Percentiles rank a stretch among this genome's conserved stretches.
phyloP scores from a whole-genome alignment of 2,888 invertebrate genomes.

The Lasius platythorax region DNA sequence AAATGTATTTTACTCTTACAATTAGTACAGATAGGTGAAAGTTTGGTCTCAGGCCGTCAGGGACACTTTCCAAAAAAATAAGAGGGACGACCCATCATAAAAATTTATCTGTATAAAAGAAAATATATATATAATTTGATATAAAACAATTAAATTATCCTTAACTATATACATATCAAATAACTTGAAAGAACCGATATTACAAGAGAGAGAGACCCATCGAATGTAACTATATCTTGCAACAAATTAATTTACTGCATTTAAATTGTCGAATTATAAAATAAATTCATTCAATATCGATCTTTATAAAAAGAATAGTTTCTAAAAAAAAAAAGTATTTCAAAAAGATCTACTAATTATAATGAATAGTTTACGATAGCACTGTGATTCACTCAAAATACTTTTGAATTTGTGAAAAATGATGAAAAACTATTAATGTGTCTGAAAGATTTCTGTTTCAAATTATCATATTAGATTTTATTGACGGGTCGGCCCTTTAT shows the following conservation, averaged over 20 bases:
- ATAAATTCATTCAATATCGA: background rate
- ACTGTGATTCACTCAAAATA: background rate
- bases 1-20: conserved; percentile 16
- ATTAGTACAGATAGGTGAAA: conserved; percentile 15
- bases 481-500: conserved; percentile 21
- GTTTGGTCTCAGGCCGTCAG: conserved; percentile 51
- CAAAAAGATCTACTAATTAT: background rate
- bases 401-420: conserved; percentile 56
- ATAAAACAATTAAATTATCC: background rate
- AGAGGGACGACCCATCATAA: conserved; percentile 15
- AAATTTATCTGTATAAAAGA: background rate
- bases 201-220: background rate
- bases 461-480: conserved; percentile 2
- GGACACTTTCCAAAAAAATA: conserved; percentile 19
- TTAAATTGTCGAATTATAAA: conserved; percentile 15
- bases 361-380: background rate
- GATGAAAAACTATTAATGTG: conserved; percentile 41
- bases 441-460: conserved; percentile 30
- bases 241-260: background rate
- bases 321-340: background rate
- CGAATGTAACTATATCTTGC: background rate
- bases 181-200: background rate
- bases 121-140: background rate
- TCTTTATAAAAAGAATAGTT: conserved; percentile 13
- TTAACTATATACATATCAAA: background rate